Evolutionary conservation across 2,888 invertebrate genomes (phyloP).

Genomic region (Plagodis pulveraria): DNA sequence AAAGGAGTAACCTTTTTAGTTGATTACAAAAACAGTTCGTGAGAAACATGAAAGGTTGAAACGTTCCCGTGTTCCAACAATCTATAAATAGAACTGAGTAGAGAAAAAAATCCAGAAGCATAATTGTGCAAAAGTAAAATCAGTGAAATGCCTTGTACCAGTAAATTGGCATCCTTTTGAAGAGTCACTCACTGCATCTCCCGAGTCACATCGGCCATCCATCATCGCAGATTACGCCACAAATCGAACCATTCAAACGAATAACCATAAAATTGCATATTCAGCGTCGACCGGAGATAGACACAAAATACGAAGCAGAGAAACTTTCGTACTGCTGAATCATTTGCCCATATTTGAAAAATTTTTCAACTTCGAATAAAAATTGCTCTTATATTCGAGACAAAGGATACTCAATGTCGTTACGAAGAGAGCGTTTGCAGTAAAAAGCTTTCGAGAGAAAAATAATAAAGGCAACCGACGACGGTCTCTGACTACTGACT

Average conservation of each 20-base stretch:
- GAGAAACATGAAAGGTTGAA: constrained; percentile 49
- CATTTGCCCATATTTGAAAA: constrained; percentile 54
- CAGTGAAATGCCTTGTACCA: constrained; percentile 40
- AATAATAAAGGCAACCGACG: constrained; percentile 51
- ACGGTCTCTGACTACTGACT: constrained; percentile 48
- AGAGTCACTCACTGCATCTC: constrained; percentile 63
- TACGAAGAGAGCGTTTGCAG: constrained; percentile 46
- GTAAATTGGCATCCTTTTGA: constrained; percentile 56
- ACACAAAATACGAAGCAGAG: constrained; percentile 61
- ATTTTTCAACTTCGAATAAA: constrained; percentile 53
- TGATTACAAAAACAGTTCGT: constrained; percentile 60
- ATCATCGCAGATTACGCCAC: constrained; percentile 69
- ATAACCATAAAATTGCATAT: constrained; percentile 71
- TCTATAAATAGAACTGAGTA: constrained; percentile 38
- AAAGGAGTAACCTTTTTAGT: constrained; percentile 75
- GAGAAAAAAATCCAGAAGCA: constrained; percentile 5
- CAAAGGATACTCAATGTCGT: constrained; percentile 57
- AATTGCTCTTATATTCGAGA: constrained; percentile 55
- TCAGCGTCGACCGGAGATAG: constrained; percentile 62
- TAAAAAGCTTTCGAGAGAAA: constrained; percentile 50
- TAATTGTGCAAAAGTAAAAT: constrained; percentile 30
- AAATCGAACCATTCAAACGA: constrained; percentile 66
- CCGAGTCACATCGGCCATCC: constrained; percentile 61
- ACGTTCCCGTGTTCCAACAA: constrained; percentile 36
- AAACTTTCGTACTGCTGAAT: constrained; percentile 63